Base-by-base conservation (phyloP, 2,113 vertebrate species). In the Brachyhypopomus gauderio region DNA sequence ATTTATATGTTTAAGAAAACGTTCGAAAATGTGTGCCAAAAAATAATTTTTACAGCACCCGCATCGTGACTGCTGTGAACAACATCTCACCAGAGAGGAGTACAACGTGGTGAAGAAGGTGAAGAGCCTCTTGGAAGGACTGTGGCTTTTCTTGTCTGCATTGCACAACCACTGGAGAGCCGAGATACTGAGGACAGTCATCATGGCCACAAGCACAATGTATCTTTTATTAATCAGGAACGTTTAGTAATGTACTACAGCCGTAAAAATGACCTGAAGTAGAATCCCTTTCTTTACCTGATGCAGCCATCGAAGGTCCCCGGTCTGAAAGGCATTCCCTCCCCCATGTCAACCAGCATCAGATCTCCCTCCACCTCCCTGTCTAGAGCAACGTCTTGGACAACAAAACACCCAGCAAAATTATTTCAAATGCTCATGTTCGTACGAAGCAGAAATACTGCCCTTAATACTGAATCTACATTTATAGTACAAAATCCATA, bases 151-250 rank as follows among this genome's bases (percentile, higher is more conserved):
- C 91, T 96, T 98, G 84, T 99, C 97, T 0, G 98, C 96, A 0
- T 96, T 99, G 82, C 98, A 99, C 55, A 99, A 94, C 98, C 98
- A 99, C 89, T 99, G 98, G 82, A 99, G 93, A 0, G 98, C 97
- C 0, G 98, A 99, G 82, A 99, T 98, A 86, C 98, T 99, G 80
- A 56, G 0, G 52, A 80, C 4, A 38, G 16, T 27, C 62, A 48
- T 41, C 76, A 52, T 23, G 56, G 11, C 5, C 45, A 76, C 30
- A 75, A 19, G 5, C 17, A 17, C 3, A 8, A 34, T 66, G 17
- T 3, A 63, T 66, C 5, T 30, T 66, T 30, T 34, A 22, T 9
- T 2, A 25, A 12, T 12, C 60, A 12, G n/a, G n/a, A n/a, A n/a
- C n/a, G 20, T n/a, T 8, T 7, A 60, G n/a, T 22, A n/a, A 17